Evolutionary conservation across 2,113 vertebrate species (phyloP).

Genomic region (Rynchops niger): DNA sequence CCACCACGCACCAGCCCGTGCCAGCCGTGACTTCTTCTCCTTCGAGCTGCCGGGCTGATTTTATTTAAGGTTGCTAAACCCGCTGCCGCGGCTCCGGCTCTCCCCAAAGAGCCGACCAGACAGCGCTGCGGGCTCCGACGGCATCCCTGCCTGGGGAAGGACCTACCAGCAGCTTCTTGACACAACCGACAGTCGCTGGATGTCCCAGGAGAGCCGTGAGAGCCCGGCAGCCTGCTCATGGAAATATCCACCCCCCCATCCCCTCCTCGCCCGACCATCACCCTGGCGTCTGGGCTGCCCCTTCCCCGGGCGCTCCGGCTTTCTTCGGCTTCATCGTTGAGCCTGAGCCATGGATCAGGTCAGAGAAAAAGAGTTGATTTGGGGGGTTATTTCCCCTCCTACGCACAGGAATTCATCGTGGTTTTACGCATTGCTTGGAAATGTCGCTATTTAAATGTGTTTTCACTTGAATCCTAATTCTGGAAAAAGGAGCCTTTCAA

Average conservation of each 20-base stretch:
- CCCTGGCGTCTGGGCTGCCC: not conserved
- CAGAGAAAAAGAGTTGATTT: not conserved
- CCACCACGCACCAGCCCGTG: not conserved
- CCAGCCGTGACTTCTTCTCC: not conserved
- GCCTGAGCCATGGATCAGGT: not conserved
- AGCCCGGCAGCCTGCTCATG: not conserved
- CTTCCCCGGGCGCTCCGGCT: not conserved
- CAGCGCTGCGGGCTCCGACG: not conserved
- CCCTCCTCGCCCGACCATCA: not conserved
- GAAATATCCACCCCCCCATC: not conserved
- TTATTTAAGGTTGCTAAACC: not conserved
- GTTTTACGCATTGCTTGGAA: not conserved
- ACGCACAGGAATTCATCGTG: not conserved
- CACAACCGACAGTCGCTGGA: not conserved
- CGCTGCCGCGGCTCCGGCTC: rapidly evolving
- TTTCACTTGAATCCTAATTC: constrained; percentile 20
- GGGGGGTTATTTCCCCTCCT: not conserved
- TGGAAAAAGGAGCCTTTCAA: not conserved
- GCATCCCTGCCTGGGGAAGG: not conserved
- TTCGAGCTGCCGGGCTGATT: not conserved
- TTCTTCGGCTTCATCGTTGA: not conserved
- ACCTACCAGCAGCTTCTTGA: not conserved
- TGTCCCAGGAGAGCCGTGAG: not conserved
- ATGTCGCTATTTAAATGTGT: not conserved
- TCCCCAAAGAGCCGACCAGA: not conserved